These are phyloP conservation scores for Himalopsyche kuldschensis DNA, from an alignment of 2,888 invertebrate genomes.

Conservation along the genomic window DNA sequence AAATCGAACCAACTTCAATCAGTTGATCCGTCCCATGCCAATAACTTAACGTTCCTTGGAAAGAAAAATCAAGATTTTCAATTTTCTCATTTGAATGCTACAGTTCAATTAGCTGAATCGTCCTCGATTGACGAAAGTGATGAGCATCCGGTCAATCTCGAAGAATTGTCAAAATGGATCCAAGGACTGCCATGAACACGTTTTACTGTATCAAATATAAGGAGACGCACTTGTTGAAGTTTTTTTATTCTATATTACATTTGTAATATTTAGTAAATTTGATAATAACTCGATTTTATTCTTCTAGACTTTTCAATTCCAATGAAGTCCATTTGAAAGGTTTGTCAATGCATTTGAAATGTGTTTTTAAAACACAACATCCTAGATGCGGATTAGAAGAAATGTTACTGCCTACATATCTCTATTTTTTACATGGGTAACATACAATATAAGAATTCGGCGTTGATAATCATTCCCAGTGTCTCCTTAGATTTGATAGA, in stretches of 20 bases:
- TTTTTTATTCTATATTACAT: too few relatives aligned
- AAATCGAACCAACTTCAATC: constrained; percentile 80
- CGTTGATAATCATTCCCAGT: background rate
- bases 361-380: too few relatives aligned
- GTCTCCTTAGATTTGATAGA: background rate
- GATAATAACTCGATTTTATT: too few relatives aligned
- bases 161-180: constrained; percentile 31
- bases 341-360: too few relatives aligned
- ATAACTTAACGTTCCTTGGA: constrained; percentile 69
- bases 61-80: constrained; percentile 80
- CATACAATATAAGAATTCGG: background rate
- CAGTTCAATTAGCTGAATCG: constrained; percentile 72
- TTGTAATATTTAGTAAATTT: too few relatives aligned
- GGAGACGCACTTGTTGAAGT: background rate
- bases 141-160: constrained; percentile 42
- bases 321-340: too few relatives aligned
- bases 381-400: too few relatives aligned
- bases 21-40: constrained; percentile 66
- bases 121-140: constrained; percentile 60
- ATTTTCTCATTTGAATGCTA: constrained; percentile 71
- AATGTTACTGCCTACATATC: too few relatives aligned
- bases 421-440: too few relatives aligned
- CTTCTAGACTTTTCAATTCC: too few relatives aligned
- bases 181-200: background rate
- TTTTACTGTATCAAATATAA: background rate